Conservation (phyloP, 2,888 invertebrate genomes). For the Chrysolina oricalcia region DNA sequence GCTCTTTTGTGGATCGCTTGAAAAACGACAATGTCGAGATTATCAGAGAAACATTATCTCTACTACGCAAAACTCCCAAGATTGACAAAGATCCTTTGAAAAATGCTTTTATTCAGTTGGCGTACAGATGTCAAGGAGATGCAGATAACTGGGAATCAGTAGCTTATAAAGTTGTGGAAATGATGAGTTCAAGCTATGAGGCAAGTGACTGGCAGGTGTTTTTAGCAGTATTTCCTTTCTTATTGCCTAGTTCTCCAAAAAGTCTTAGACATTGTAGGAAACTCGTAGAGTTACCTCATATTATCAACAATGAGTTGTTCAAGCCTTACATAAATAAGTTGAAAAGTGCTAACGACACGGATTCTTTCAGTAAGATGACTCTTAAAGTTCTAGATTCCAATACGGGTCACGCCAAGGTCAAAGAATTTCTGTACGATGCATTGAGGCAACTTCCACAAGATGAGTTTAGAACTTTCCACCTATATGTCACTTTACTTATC, state of each 20-base stretch:
- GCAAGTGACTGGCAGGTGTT: constrained; percentile 75
- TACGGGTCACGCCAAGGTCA: constrained; percentile 43
- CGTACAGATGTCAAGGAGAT: constrained; percentile 70
- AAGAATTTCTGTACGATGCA: constrained; percentile 49
- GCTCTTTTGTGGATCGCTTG: constrained; percentile 79
- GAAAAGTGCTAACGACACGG: constrained; percentile 32
- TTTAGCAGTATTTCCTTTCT: constrained; percentile 76
- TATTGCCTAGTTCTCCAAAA: constrained; percentile 74
- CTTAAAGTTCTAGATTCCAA: constrained; percentile 52
- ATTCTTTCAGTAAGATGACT: constrained; percentile 55
- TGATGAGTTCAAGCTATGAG: constrained; percentile 56
- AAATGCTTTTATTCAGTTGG: constrained; percentile 73
- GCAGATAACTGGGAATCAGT: constrained; percentile 70
- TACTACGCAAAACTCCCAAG: constrained; percentile 63
- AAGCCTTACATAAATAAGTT: constrained; percentile 44
- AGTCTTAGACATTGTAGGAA: constrained; percentile 70
- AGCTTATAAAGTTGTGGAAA: constrained; percentile 51
- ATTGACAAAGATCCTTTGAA: constrained; percentile 66
- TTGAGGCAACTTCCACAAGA: constrained; percentile 52
- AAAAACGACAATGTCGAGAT: constrained; percentile 80
- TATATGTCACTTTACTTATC: constrained; percentile 69
- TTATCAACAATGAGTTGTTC: constrained; percentile 66
- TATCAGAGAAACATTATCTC: constrained; percentile 74
- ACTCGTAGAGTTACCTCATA: constrained; percentile 71
- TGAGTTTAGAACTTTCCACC: constrained; percentile 57